Evolutionary conservation across 2,113 vertebrate genomes (phyloP), one percentile per base, ranked within the genome.

Genomic region (Gasterosteus nipponicus): DNA sequence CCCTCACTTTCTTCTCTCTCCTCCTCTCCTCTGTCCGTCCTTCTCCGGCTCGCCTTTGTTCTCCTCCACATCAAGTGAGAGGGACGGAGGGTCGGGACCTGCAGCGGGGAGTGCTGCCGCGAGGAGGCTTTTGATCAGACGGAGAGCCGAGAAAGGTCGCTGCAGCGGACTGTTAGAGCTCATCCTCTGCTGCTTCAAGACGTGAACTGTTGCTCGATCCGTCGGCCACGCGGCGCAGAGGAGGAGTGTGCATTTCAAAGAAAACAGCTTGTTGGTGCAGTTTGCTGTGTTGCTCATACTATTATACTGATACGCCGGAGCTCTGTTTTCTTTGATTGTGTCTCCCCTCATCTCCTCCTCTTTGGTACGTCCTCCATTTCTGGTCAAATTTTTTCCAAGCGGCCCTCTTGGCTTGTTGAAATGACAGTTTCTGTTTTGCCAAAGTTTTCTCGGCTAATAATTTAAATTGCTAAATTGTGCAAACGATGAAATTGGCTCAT

Each of bases 91-190:
- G 90, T 87, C 85, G 89, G 79, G 89, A 92, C 90, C 88, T 74
- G 69, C 80, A 80, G 78, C 83, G 71, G 83, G 65, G 84, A 84
- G 78, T 75, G 86, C 58, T 83, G 88, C 81, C 85, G 72, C 81
- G 78, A 60, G n/a, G 46, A 85, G 73, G 82, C 91, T 93, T 93
- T 93, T 93, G 91, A 93, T 92, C 87, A 86, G 75, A 84, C 58
- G 16, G 74, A 83, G 78, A 90, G 80, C 80, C 64, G 53, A 60
- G 83, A 80, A 84, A 90, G 91, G 91, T 92, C 70, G 53, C 74
- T 75, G 89, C 22, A 26, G 75, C 81, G 86, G 78, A 85, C 74
- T 73, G 87, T 75, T 84, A 81, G 75, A 86, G 80, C 84, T 90
- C 86, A 84, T 88, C 79, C 66, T 74, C 15, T 56, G 82, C 79